These are phyloP conservation scores for Sylvietta virens DNA, from an alignment of 2,113 vertebrate genomes.

Conservation along the genomic window DNA sequence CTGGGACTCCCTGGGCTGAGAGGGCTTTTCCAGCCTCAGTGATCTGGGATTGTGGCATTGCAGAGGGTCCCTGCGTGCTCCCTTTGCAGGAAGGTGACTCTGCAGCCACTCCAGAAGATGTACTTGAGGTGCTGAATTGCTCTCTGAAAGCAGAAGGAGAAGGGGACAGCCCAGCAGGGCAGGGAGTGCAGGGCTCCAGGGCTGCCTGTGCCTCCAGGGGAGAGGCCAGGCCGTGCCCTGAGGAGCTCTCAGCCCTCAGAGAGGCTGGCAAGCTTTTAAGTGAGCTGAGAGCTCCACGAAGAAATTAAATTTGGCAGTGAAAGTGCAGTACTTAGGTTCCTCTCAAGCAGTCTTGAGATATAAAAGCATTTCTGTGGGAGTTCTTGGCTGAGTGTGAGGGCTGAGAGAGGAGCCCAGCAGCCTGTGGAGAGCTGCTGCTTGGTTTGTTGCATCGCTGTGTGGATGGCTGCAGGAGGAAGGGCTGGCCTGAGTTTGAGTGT, in stretches of 20 bases:
- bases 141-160: not conserved
- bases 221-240: not conserved
- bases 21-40: rapidly evolving
- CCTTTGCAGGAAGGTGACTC: not conserved
- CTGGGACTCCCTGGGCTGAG: rapidly evolving
- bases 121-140: rapidly evolving
- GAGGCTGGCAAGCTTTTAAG: not conserved
- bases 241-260: not conserved
- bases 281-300: not conserved
- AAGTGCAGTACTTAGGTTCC: conserved; percentile 22
- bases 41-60: rapidly evolving
- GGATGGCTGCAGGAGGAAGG: not conserved
- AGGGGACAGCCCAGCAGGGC: rapidly evolving
- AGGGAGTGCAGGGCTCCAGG: rapidly evolving
- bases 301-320: conserved; percentile 31
- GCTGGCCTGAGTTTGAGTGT: not conserved
- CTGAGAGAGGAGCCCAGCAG: not conserved
- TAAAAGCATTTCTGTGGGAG: conserved; percentile 48
- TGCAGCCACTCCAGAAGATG: rapidly evolving
- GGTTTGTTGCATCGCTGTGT: rapidly evolving
- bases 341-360: conserved; percentile 54
- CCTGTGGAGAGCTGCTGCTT: not conserved
- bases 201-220: not conserved
- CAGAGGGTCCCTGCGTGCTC: not conserved
- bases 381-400: conserved; percentile 14